phyloP scores from a whole-genome alignment of 2,113 vertebrate species.

The Sitta europaea region DNA sequence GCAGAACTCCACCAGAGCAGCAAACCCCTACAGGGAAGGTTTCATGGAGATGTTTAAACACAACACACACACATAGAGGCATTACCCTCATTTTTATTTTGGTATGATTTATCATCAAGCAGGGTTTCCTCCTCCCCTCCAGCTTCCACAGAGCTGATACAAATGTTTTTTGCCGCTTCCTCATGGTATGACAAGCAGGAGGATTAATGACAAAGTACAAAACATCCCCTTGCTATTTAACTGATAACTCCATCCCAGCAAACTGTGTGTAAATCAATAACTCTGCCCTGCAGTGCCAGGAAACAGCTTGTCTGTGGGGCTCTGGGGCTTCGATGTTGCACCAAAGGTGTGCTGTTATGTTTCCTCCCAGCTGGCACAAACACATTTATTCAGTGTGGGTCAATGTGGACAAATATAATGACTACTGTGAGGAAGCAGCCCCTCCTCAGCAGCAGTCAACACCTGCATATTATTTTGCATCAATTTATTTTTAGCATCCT shows the following conservation, averaged over 20 bases:
- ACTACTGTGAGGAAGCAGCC: background rate
- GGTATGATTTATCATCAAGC: background rate
- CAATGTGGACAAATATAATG: background rate
- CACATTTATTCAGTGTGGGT: background rate
- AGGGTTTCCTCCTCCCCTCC: background rate
- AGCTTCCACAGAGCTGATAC: background rate
- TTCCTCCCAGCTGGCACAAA: background rate
- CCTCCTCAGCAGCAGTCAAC: background rate
- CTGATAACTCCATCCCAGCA: background rate
- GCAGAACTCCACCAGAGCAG: background rate
- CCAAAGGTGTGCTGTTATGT: background rate
- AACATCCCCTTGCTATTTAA: background rate
- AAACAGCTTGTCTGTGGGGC: background rate
- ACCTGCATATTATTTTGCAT: background rate
- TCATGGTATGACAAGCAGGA: background rate
- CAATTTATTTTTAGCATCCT: background rate
- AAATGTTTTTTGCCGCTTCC: background rate
- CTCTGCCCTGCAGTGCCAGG: background rate
- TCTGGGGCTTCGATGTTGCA: background rate
- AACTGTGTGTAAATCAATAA: background rate
- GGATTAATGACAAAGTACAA: background rate
- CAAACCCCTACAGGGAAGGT: background rate
- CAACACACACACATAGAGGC: fast-evolving
- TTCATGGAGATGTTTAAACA: background rate
- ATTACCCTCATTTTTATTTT: background rate